Base-by-base conservation (phyloP, 2,113 vertebrate genomes). In the Laticauda laticaudata region DNA sequence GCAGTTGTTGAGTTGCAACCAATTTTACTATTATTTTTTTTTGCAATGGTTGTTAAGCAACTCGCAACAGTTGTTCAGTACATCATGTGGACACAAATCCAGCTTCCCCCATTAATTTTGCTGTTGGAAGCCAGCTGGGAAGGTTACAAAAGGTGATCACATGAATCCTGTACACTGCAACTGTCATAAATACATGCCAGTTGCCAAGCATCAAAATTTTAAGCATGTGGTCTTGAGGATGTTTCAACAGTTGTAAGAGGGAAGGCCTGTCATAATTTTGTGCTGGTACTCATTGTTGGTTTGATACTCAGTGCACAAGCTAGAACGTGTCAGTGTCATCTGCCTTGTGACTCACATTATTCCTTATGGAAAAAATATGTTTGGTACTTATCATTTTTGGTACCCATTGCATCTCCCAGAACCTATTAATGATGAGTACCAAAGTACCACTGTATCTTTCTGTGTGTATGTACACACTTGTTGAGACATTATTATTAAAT, bases 391-490 rank as follows among this genome's bases (percentile, higher is more conserved):
- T 55, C 54, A 15, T 55, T 55, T 55, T 55, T 55, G 56, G 56
- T 57, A 24, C 56, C 9, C 7, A 23, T 59, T 59, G 56, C 6
- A 59, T 59, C 21, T 59, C 56, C 6, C 6, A 59, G 6, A 59
- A 59, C 56, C 56, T 8, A 59, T 24, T 59, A 24, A 59, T 59
- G 56, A 23, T 59, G 56, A 24, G 56, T 59, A 24, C 56, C 56
- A 24, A 57, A 23, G 56, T 59, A 24, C 21, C 56, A 23, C 56
- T 59, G 21, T 59, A 8, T 34, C 88, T 92, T 92, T 55, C 21
- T 91, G 14, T 94, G 90, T 93, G 18, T 89, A 85, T 89, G 81
- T 55, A 95, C 88, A 94, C 87, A 90, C 86, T 48, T 55, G 9
- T 21, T 39, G 24, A 2, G 75, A 92, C 86, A 48, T 57, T 21